These are phyloP conservation scores for Ataeniobius toweri DNA, from an alignment of 2,797 vertebrate genomes.

Conservation along the genomic window DNA sequence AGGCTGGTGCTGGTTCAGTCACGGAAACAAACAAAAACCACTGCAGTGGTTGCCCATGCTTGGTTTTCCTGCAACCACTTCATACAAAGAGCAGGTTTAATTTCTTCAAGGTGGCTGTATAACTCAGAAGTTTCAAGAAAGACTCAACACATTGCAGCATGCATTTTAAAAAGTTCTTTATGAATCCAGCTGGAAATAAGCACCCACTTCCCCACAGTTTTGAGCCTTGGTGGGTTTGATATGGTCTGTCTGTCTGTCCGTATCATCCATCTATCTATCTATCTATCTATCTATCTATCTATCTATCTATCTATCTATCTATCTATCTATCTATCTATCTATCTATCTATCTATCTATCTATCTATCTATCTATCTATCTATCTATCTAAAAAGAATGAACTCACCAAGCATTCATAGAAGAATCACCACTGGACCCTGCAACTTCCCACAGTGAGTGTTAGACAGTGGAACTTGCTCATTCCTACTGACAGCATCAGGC, in stretches of 20 bases:
- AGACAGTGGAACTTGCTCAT: conserved; percentile 23
- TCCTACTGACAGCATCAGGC: conserved; percentile 41
- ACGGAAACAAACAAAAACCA: conserved; percentile 30
- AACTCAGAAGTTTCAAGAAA: background rate
- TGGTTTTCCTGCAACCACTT: conserved; percentile 20
- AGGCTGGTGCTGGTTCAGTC: conserved; percentile 53
- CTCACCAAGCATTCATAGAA: no score
- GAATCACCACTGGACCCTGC: background rate
- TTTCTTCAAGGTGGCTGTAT: background rate
- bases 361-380: no score
- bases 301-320: no score
- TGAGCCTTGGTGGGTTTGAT: no score
- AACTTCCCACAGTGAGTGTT: conserved; percentile 32
- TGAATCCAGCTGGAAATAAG: background rate
- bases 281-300: no score
- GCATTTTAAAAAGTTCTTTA: background rate
- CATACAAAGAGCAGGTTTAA: background rate
- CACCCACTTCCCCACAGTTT: background rate
- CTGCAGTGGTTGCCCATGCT: conserved; percentile 29
- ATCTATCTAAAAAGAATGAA: no score
- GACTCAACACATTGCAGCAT: background rate
- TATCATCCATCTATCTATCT: no score
- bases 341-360: no score
- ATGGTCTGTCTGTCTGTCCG: no score
- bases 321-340: no score